phyloP scores from a whole-genome alignment of 1,140 invertebrate species.

The Anastrepha obliqua region DNA sequence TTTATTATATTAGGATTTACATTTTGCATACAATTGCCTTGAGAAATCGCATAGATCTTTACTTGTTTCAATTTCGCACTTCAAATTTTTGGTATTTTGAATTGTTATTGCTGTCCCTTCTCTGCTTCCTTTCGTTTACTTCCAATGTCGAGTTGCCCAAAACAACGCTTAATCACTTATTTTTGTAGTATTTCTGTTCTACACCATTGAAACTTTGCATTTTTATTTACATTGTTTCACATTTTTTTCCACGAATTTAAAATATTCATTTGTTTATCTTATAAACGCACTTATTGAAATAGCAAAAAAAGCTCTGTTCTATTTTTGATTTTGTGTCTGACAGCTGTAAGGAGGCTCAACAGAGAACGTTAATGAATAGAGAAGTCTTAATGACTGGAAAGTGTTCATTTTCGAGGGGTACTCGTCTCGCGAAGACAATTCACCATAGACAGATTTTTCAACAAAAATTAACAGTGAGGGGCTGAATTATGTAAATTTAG shows the following conservation, averaged over 20 bases:
- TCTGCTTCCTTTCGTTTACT: neutral
- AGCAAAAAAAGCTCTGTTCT: no score
- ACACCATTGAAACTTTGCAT: neutral
- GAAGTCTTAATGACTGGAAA: no score
- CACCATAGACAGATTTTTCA: no score
- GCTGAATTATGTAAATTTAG: no score
- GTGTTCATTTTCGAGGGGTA: no score
- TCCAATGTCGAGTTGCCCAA: neutral
- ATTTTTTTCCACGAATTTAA: no score
- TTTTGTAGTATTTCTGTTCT: neutral
- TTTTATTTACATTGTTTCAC: neutral
- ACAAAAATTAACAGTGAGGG: no score
- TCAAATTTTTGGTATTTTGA: neutral
- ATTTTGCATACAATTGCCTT: neutral
- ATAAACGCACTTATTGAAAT: no score
- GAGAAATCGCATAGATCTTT: neutral
- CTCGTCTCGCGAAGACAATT: no score
- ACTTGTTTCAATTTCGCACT: neutral
- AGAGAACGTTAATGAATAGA: no score
- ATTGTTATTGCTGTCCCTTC: neutral
- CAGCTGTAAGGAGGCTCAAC: neutral
- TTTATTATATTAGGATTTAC: neutral
- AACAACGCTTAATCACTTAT: neutral
- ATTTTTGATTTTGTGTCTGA: neutral
- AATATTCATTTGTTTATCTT: no score